A percentile compares a stretch with the other conserved stretches of the same genome.
Conservation (phyloP, 2,113 vertebrate species). For the Dipodomys spectabilis region DNA sequence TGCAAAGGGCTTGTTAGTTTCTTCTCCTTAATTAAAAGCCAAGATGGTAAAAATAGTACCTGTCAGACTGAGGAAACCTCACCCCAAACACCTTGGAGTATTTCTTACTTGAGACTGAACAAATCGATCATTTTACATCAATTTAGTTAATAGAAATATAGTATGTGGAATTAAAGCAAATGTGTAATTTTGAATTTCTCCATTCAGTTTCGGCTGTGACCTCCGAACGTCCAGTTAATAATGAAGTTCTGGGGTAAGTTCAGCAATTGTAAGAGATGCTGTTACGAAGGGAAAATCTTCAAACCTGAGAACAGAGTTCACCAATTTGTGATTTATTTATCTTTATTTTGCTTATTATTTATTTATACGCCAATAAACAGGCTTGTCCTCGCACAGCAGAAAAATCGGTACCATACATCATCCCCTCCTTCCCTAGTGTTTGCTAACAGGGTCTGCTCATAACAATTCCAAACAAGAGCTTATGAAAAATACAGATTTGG, state of each 20-base stretch:
- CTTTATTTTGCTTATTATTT: no score
- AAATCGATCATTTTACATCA: neutral
- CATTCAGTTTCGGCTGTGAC: neutral
- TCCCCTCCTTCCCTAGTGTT: neutral
- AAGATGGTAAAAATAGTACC: no score
- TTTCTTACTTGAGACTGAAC: neutral
- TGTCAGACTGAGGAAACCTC: neutral
- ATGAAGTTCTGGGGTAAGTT: neutral
- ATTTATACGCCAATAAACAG: neutral
- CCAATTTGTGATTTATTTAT: no score
- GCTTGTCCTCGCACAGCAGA: neutral
- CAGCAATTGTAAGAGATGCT: neutral
- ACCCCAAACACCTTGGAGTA: neutral
- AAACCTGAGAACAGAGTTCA: no score
- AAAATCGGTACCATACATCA: neutral
- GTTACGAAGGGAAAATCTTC: neutral
- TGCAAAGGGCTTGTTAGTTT: neutral
- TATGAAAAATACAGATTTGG: neutral
- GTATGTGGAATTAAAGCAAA: neutral
- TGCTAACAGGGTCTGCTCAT: neutral
- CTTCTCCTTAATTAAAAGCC: neutral
- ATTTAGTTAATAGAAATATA: neutral
- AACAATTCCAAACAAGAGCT: neutral
- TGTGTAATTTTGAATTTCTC: neutral
- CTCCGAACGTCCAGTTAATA: neutral